Percentiles rank a stretch among this genome's conserved stretches.
Evolutionary conservation across 2,113 vertebrate species (phyloP).

Genomic region (Physeter macrocephalus): DNA sequence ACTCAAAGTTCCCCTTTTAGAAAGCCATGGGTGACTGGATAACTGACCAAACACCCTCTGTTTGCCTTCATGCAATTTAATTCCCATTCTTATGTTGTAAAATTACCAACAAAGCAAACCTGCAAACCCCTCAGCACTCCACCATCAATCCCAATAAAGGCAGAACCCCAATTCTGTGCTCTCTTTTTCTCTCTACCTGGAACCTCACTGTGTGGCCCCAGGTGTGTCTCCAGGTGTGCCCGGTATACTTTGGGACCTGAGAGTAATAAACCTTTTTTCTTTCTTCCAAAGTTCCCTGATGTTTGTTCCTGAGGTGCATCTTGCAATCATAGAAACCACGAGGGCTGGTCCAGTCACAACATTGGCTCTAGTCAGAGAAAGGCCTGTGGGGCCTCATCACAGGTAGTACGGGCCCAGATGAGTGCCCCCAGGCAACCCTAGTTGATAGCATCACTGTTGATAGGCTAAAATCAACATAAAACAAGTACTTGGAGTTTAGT

Average conservation of each 20-base stretch:
- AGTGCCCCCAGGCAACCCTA: neutral
- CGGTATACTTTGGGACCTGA: neutral
- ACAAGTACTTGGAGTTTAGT: neutral
- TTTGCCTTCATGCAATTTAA: neutral
- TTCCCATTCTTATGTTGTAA: neutral
- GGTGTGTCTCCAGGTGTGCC: neutral
- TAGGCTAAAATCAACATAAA: neutral
- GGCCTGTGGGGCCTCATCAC: too few species aligned
- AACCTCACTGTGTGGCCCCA: neutral
- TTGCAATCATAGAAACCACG: neutral
- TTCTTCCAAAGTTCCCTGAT: neutral
- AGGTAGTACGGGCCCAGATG: neutral
- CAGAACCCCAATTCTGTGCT: neutral
- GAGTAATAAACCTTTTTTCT: neutral
- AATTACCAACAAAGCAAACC: neutral
- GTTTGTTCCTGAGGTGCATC: neutral
- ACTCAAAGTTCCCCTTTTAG: neutral
- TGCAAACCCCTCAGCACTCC: neutral
- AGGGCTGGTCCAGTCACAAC: neutral
- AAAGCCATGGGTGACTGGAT: neutral
- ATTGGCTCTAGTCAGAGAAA: neutral
- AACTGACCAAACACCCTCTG: neutral
- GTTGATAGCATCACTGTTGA: neutral
- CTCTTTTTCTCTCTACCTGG: neutral
- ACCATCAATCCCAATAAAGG: neutral